Base-by-base conservation (phyloP, 1,140 invertebrate species). In the Marisa cornuarietis region DNA sequence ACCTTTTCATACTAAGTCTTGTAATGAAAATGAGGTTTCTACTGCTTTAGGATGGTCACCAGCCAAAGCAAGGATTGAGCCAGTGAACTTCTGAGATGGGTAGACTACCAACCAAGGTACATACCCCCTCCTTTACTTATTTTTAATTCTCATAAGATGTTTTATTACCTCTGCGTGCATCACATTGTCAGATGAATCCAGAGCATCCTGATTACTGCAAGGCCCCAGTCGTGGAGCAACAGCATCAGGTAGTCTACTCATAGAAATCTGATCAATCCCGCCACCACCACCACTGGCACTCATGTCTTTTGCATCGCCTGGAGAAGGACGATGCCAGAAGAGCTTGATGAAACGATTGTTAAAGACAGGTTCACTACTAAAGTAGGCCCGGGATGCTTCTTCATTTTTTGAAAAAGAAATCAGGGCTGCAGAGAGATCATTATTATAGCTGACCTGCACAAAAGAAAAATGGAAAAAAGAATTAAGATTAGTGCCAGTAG, bases 321-420 rank as follows among this genome's bases (percentile, higher is more conserved):
- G 71, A 54, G 80, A 76, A n/a, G 83, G 72, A 68, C 92, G 92
- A 85, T 94, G 93, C 93, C 93, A 94, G 87, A 93, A 94, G 1
- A 94, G 90, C 84, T 93, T 93, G 79, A 94, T 94, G 83, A 94
- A 94, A 20, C 98, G 92, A 90, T 99, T 99, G 90, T 99, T 99
- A 18, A 99, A 93, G 5, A 99, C 96, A 22, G 98, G 97, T 90
- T 99, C 97, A 0, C 97, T 96, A 87, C 96, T 97, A 79, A 96
- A 94, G 91, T 98, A 98, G 0, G 98, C 98, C 9, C 95, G 94
- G 87, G 96, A 95, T 0, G 98, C 98, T 89, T 99, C 96, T 0
- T 94, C 93, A 84, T 96, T 96, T 82, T 93, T 94, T 24, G 95
- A 95, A 91, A 98, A 99, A 0, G 97, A 97, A 13, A 99, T 94